Percentiles rank a stretch among this genome's conserved stretches.
These are phyloP conservation scores for Amblyjoppa proteus DNA, from an alignment of 2,888 invertebrate genomes.

Conservation along the genomic window DNA sequence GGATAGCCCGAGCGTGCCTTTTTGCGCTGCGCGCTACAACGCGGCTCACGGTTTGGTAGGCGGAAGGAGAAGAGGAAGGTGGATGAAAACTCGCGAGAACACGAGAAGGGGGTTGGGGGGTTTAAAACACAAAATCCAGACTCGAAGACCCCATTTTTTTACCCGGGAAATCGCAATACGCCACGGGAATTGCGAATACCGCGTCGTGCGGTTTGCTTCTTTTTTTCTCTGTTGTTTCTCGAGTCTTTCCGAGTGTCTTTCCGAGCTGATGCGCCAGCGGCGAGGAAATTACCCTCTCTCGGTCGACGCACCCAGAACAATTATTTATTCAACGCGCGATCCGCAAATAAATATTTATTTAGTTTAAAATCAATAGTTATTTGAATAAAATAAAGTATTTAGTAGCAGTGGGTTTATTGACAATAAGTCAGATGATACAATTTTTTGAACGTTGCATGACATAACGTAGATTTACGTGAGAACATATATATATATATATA, in stretches of 20 bases:
- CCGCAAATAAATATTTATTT: too few species aligned
- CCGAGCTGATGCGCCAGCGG: too few species aligned
- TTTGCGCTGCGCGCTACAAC: neutral
- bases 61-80: neutral
- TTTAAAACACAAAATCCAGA: slow-evolving; percentile 41
- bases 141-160: slow-evolving; percentile 3
- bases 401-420: too few species aligned
- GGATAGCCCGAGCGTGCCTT: slow-evolving; percentile 32
- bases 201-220: slow-evolving; percentile 19
- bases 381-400: too few species aligned
- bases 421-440: too few species aligned
- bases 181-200: slow-evolving; percentile 44
- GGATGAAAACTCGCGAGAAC: slow-evolving; percentile 28
- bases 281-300: neutral
- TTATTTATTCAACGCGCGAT: neutral
- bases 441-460: too few species aligned
- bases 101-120: neutral
- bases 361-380: too few species aligned
- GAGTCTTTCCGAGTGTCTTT: neutral
- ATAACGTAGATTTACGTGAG: too few species aligned
- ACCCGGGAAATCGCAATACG: slow-evolving; percentile 13
- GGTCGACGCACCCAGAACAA: neutral
- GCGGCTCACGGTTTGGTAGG: neutral
- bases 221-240: slow-evolving; percentile 2
- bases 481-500: too few species aligned